Base-by-base conservation (phyloP, 2,113 vertebrate genomes). In the Delphinus delphis region DNA sequence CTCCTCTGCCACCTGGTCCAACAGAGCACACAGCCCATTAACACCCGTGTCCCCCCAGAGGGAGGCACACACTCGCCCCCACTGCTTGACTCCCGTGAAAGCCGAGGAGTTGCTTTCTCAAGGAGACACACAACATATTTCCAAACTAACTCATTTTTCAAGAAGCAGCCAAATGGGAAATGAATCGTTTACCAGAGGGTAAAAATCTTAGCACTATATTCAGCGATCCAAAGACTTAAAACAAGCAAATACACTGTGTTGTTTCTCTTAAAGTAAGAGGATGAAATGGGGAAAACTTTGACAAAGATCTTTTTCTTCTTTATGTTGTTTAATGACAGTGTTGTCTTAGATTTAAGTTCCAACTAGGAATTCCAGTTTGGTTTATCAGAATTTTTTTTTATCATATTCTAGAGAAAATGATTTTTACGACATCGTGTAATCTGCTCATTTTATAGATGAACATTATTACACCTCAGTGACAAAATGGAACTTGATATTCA, bases 1-100 rank as follows among this genome's bases (percentile, higher is more conserved):
- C 99, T 99, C 93, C 99, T 99, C 98, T 99, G 99, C 99, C 99
- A 99, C 98, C 99, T 99, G 96, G 71, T 93, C 5, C 97, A 97
- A 98, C 89, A 97, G 12, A 89, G 3, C 73, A 93, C 67, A 92
- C 41, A 60, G 94, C 5, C 0, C 0, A 3, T 97, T 36, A 97
- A 2, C n/a, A 38, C 0, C n/a, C 20, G 41, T 5, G 15, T 36
- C n/a, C 38, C 8, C 1, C 11, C 4, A 11, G 55, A 4, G 14
- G 12, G 28, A 53, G 41, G 36, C 1, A 1, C 4, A 20, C 11
- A 17, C 21, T 76, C 88, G 70, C 60, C 63, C 18, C 55, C 68
- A 47, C 5, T 1, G 63, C 60, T 23, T 20, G 17, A 44, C 7
- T 74, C 50, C 53, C 6, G 25, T 23, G 63, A 47, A 89, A 65